Percentiles rank a stretch among this genome's conserved stretches.
These are phyloP conservation scores for Ceraclea dissimilis DNA, from an alignment of 2,888 invertebrate species.

Conservation along the genomic window DNA sequence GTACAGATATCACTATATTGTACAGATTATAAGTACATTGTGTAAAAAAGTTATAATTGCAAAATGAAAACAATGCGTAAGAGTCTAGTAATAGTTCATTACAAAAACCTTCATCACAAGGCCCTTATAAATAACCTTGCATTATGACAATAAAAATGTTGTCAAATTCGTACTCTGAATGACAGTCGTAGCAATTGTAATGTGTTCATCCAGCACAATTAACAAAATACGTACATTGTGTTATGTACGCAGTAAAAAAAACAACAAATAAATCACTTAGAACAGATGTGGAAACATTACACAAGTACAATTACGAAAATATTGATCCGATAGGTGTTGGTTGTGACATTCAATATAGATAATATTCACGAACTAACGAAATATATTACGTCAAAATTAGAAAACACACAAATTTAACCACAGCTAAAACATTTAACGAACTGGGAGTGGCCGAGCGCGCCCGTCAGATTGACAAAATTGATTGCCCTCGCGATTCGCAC, in stretches of 20 bases:
- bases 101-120: slow-evolving; percentile 16
- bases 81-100: slow-evolving; percentile 8
- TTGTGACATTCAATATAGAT: neutral
- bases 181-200: neutral
- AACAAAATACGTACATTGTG: neutral
- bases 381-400: neutral
- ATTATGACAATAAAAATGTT: neutral
- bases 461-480: slow-evolving; percentile 15
- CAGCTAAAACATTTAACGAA: neutral
- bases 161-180: neutral
- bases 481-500: slow-evolving; percentile 7
- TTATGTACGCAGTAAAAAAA: neutral
- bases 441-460: slow-evolving; percentile 19
- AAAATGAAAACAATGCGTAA: slow-evolving; percentile 18
- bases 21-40: neutral
- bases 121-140: slow-evolving; percentile 22
- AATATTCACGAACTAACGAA: neutral
- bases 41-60: slow-evolving; percentile 9
- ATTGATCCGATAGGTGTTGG: slow-evolving; percentile 16
- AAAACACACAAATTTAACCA: neutral
- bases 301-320: slow-evolving; percentile 10
- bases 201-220: neutral
- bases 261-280: neutral
- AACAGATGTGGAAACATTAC: slow-evolving; percentile 14
- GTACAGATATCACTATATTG: too few relatives aligned